Evolutionary conservation across 2,797 vertebrate genomes (phyloP).

Genomic region (Aplochiton taeniatus): DNA sequence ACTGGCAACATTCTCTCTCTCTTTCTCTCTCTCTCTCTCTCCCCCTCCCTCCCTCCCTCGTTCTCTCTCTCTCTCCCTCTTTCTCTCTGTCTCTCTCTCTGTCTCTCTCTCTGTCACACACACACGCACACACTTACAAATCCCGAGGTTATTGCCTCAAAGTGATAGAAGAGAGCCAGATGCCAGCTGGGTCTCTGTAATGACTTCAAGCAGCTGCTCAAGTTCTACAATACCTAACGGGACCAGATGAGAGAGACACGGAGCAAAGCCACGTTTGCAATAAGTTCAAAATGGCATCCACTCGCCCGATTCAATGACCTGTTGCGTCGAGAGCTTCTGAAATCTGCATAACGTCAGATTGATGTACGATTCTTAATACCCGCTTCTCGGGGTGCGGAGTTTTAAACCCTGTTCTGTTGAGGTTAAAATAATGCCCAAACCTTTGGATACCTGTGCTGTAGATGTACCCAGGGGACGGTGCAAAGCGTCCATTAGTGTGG

Average conservation of each 20-base stretch:
- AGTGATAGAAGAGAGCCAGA: conserved; percentile 8
- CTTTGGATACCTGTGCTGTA: neutral
- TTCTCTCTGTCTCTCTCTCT: too few species aligned
- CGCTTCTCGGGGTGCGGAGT: neutral
- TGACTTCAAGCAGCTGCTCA: neutral
- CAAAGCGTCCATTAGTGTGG: neutral
- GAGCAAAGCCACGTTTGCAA: neutral
- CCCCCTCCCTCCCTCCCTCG: neutral
- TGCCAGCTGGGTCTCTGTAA: neutral
- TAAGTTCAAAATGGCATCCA: neutral
- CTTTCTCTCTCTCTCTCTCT: neutral
- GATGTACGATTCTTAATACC: neutral
- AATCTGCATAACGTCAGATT: neutral
- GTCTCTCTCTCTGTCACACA: neutral
- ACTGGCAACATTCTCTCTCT: neutral
- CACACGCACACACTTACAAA: neutral
- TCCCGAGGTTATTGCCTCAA: conserved; percentile 3
- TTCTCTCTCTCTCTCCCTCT: too few species aligned
- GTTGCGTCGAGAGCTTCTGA: neutral
- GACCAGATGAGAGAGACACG: neutral
- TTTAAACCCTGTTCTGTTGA: neutral
- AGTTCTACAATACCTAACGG: neutral
- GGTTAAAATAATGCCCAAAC: neutral
- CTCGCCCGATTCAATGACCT: neutral
- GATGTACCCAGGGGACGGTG: neutral